Evolutionary conservation across 2,888 invertebrate species (phyloP), one percentile per base, ranked within the genome.

Genomic region (Protonemura montana): DNA sequence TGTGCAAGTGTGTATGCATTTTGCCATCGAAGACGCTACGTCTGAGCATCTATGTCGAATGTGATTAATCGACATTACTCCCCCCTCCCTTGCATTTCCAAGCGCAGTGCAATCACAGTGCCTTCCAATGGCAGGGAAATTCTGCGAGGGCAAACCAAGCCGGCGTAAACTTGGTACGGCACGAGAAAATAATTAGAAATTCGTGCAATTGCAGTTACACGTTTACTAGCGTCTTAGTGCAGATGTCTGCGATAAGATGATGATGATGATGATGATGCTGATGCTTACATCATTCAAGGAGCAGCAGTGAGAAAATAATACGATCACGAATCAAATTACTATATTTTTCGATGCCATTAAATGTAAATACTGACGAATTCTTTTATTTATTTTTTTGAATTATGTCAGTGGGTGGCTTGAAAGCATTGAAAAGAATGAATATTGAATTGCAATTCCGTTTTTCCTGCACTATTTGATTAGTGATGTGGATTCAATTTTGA

Each of bases 281-380:
- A 59, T 21, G 59, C 1, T 59, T 59, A 59, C 59, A 59, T 59
- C 59, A 59, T 59, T 59, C 59, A 59, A 59, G 59, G 59, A 59
- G 28, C 78, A 78, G n/a, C 1, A 78, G 78, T 26, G 78, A 78
- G 78, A 78, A 78, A 78, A 59, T 59, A 59, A 78, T 78, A 78
- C 25, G 78, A 78, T 16, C 78, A 78, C 78, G 78, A 28, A 78
- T 2, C 2, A 78, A 78, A 78, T 78, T 0, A 78, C 78, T 78
- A 26, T 26, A 78, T 26, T 78, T 77, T 78, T 25, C 78, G 5
- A 78, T 26, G 78, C 26, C 26, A 27, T n/a, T 26, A 26, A n/a
- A 21, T 78, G 28, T 6, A 78, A 78, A 78, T 3, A 78, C 78
- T 7, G 25, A 78, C 27, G 78, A 26, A 27, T 26, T 27, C 26